These are phyloP conservation scores for Osmerus mordax DNA, from an alignment of 2,113 vertebrate species.

Conservation along the genomic window DNA sequence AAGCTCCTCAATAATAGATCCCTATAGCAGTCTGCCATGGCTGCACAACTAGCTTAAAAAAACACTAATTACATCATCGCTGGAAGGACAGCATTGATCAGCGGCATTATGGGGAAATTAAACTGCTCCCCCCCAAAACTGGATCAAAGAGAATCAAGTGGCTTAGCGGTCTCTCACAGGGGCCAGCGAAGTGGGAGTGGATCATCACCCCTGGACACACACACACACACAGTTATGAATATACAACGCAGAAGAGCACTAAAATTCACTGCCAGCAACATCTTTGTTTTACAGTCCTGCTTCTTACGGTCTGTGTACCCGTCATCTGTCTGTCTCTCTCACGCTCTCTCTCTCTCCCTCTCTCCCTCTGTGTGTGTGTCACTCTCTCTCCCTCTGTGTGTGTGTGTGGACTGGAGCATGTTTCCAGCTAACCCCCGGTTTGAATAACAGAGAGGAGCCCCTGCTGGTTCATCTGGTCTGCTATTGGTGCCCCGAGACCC, in stretches of 20 bases:
- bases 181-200: constrained; percentile 65
- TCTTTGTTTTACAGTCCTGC: no score
- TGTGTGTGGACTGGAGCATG: no score
- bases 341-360: no score
- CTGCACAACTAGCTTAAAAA: constrained; percentile 73
- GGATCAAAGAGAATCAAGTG: constrained; percentile 82
- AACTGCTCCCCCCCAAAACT: constrained; percentile 79
- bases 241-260: no score
- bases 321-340: no score
- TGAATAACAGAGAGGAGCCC: constrained; percentile 75
- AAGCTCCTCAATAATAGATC: constrained; percentile 79
- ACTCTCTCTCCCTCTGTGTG: no score
- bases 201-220: constrained; percentile 50
- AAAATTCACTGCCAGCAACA: no score
- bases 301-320: no score
- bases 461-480: constrained; percentile 83
- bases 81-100: constrained; percentile 94
- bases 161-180: constrained; percentile 74
- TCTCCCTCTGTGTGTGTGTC: no score
- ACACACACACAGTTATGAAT: constrained; percentile 9
- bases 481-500: constrained; percentile 84
- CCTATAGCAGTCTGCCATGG: constrained; percentile 62
- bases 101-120: constrained; percentile 83
- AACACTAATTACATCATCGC: constrained; percentile 86
- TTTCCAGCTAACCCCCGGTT: constrained; percentile 25